A percentile compares a stretch with the other conserved stretches of the same genome.
Conservation (phyloP, 2,797 vertebrate genomes). For the Tapera naevia region DNA sequence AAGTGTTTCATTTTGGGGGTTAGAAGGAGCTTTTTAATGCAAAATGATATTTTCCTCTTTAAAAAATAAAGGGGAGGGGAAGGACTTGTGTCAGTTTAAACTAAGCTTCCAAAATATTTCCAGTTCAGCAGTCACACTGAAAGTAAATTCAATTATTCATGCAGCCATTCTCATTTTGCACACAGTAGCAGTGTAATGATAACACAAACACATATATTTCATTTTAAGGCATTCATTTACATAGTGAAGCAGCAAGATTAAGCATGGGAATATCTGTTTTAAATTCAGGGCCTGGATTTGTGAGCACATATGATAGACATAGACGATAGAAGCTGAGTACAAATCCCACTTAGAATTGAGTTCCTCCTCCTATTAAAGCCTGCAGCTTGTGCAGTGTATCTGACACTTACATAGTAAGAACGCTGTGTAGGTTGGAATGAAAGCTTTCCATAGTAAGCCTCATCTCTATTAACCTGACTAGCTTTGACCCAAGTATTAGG, state of each 20-base stretch:
- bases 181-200: background rate
- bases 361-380: background rate
- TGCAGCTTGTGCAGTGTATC: background rate
- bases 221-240: background rate
- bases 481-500: background rate
- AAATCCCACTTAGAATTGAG: background rate
- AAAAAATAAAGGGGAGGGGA: fast-evolving
- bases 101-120: background rate
- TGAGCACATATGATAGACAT: background rate
- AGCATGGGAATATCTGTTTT: background rate
- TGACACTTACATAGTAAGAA: background rate
- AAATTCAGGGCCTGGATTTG: background rate
- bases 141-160: conserved; percentile 3
- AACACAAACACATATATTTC: background rate
- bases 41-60: background rate
- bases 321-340: background rate
- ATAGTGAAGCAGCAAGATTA: background rate
- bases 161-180: background rate
- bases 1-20: conserved; percentile 45
- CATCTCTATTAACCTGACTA: background rate
- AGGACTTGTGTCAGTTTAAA: background rate
- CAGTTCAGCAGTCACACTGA: background rate
- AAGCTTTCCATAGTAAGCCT: conserved; percentile 2
- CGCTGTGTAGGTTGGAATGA: background rate
- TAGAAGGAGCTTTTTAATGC: background rate